Conservation (phyloP, 2,797 vertebrate species). For the Ctenopoma multispine region DNA sequence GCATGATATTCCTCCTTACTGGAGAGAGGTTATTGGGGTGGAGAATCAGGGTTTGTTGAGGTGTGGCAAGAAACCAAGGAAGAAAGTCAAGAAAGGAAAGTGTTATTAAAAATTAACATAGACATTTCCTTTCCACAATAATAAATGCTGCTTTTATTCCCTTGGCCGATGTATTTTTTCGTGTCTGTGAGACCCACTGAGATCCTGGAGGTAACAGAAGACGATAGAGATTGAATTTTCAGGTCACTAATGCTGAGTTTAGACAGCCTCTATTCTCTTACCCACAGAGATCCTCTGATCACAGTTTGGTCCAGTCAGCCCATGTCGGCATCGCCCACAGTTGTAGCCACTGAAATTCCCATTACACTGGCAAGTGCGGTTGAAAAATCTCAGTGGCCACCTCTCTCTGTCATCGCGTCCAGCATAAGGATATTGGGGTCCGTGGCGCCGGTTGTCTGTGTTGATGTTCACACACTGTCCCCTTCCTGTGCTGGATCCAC, state of each 20-base stretch:
- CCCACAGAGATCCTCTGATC: conserved; percentile 86
- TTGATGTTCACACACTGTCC: conserved; percentile 87
- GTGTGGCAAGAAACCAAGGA: background rate
- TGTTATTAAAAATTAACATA: conserved; percentile 44
- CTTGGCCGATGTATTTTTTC: conserved; percentile 11
- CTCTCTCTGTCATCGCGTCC: conserved; percentile 93
- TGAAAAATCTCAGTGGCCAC: conserved; percentile 95
- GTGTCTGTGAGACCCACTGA: conserved; percentile 14
- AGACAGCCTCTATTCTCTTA: conserved; percentile 75
- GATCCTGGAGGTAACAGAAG: conserved; percentile 11
- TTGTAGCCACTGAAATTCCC: conserved; percentile 90
- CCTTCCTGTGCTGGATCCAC: conserved; percentile 87
- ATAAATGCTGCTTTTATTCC: conserved; percentile 33
- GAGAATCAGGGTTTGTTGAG: conserved; percentile 11
- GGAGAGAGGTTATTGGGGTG: conserved; percentile 32
- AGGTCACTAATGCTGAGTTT: background rate
- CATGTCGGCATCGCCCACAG: conserved; percentile 90
- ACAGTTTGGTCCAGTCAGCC: conserved; percentile 89
- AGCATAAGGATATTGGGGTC: conserved; percentile 91
- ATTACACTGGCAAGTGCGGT: conserved; percentile 91
- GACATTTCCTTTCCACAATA: conserved; percentile 40
- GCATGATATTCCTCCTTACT: conserved; percentile 93
- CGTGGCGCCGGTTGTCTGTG: conserved; percentile 87
- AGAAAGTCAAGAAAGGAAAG: conserved; percentile 25
- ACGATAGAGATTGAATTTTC: conserved; percentile 15